Conservation (phyloP, 1,140 invertebrate species). For the Teleogryllus occipitalis region DNA sequence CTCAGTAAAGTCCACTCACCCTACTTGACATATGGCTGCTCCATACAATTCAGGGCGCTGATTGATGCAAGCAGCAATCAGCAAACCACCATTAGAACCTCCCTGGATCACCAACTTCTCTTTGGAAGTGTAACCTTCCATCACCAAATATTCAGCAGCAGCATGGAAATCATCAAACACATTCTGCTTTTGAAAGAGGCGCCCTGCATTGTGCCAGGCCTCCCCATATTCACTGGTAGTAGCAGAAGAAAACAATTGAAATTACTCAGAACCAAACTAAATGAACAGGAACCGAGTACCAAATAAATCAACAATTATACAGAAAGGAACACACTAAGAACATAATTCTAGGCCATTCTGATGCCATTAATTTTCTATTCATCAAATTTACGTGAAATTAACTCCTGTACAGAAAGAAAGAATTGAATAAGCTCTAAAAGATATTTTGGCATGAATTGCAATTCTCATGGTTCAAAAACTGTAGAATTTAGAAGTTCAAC, state of each 20-base stretch:
- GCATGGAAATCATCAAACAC: constrained; percentile 94
- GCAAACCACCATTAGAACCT: constrained; percentile 91
- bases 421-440: no score
- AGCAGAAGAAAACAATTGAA: not conserved
- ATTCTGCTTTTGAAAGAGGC: constrained; percentile 92
- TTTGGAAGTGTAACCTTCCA: constrained; percentile 69
- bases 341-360: no score
- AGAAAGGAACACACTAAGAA: no score
- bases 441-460: no score
- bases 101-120: constrained; percentile 82
- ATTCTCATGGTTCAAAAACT: no score
- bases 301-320: no score
- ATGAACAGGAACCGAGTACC: not conserved
- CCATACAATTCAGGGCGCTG: constrained; percentile 93
- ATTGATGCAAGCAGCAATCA: constrained; percentile 88
- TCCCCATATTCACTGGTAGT: constrained; percentile 86
- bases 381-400: no score
- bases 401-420: no score
- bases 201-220: constrained; percentile 90
- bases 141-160: constrained; percentile 84
- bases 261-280: not conserved
- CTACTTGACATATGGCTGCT: constrained; percentile 82
- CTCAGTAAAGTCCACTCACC: constrained; percentile 48
- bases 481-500: no score
- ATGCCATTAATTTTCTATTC: no score